Conservation (phyloP, 1,140 invertebrate genomes). For the Zaprionus tsacasi region DNA sequence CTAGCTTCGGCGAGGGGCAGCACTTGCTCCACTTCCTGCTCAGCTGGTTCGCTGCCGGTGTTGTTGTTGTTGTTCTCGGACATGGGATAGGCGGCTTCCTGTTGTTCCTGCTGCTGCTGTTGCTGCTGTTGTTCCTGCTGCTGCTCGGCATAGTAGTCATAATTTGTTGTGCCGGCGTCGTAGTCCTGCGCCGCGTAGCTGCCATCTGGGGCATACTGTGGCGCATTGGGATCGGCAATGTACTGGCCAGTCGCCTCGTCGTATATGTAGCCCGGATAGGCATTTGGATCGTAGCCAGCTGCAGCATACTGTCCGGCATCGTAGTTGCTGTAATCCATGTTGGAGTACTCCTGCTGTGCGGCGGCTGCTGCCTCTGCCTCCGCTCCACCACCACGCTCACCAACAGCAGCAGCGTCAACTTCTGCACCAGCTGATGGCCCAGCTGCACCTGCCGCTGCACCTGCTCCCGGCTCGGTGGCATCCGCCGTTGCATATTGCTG, state of each 20-base stretch:
- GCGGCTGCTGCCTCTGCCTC: neutral
- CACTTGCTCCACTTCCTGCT: slow-evolving; percentile 50
- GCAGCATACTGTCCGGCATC: slow-evolving; percentile 67
- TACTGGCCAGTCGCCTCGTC: slow-evolving; percentile 78
- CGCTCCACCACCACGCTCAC: neutral
- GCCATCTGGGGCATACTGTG: slow-evolving; percentile 64
- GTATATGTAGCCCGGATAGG: slow-evolving; percentile 81
- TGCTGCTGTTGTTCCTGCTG: slow-evolving; percentile 49
- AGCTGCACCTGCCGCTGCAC: neutral
- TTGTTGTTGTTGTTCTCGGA: slow-evolving; percentile 30
- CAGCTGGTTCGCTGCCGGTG: slow-evolving; percentile 15
- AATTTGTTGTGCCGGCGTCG: slow-evolving; percentile 49
- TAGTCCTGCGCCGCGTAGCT: slow-evolving; percentile 68
- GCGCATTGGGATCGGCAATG: slow-evolving; percentile 76
- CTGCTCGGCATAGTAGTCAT: slow-evolving; percentile 65
- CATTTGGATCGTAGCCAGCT: slow-evolving; percentile 73
- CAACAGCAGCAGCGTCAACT: slow-evolving; percentile 24
- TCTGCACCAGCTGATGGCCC: slow-evolving; percentile 11
- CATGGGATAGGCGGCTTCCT: slow-evolving; percentile 65
- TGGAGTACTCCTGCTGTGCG: slow-evolving; percentile 69
- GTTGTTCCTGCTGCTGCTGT: slow-evolving; percentile 41
- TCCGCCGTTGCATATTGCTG: slow-evolving; percentile 63
- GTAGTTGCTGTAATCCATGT: slow-evolving; percentile 79
- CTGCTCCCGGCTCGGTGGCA: slow-evolving; percentile 20
- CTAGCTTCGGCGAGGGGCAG: slow-evolving; percentile 16